Percentiles rank a stretch among this genome's conserved stretches.
Evolutionary conservation across 2,113 vertebrate genomes (phyloP).

Genomic region (Alethe castanea): DNA sequence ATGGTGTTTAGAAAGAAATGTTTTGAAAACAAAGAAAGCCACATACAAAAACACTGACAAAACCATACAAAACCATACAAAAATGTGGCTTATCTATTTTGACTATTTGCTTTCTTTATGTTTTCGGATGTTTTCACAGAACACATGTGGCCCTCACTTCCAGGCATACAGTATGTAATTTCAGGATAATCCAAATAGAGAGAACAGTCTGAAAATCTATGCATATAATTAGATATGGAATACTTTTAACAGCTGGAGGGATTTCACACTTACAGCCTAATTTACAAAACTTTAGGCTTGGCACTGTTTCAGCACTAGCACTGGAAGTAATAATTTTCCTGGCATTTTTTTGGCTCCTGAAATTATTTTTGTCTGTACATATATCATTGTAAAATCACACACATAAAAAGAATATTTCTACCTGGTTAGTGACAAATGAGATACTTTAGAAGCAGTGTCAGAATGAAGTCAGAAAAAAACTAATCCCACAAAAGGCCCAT

Average conservation of each 20-base stretch:
- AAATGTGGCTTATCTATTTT: conserved; percentile 56
- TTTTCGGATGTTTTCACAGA: conserved; percentile 54
- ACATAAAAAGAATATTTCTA: conserved; percentile 19
- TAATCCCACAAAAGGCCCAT: not conserved
- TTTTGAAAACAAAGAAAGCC: conserved; percentile 55
- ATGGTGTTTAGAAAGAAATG: conserved; percentile 47
- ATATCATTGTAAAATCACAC: conserved; percentile 57
- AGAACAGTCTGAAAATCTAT: conserved; percentile 62
- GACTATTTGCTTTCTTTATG: conserved; percentile 50
- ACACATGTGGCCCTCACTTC: conserved; percentile 36
- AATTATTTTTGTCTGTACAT: conserved; percentile 68
- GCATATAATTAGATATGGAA: conserved; percentile 76
- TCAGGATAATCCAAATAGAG: conserved; percentile 61
- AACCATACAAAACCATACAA: conserved; percentile 22
- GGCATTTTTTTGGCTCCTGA: conserved; percentile 58
- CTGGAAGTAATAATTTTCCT: conserved; percentile 75
- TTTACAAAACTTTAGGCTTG: conserved; percentile 74
- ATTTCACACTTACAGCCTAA: conserved; percentile 80
- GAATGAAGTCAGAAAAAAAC: not conserved
- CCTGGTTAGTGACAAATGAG: conserved; percentile 50
- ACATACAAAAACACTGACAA: conserved; percentile 43
- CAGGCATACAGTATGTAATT: conserved; percentile 38
- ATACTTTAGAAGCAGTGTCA: conserved; percentile 38
- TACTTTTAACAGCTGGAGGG: conserved; percentile 81
- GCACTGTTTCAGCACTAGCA: conserved; percentile 69